phyloP scores from a whole-genome alignment of 2,113 vertebrate genomes.

The Ursus arctos region DNA sequence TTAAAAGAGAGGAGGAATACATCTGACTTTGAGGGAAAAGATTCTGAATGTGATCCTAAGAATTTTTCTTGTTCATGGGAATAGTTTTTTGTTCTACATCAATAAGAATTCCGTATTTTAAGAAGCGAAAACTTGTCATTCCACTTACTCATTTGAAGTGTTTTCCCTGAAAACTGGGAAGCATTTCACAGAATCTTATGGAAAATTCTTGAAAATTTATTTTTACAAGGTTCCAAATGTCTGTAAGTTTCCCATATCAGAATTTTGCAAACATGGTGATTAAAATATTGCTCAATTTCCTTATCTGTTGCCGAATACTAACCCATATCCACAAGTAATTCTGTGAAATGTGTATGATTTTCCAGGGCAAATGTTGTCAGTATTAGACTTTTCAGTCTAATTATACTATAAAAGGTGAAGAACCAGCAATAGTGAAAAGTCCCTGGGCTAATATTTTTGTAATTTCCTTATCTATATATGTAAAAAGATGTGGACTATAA shows the following conservation, averaged over 20 bases:
- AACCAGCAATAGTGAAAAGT: neutral
- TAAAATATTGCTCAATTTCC: slow-evolving; percentile 48
- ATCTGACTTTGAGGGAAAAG: neutral
- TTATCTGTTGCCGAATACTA: neutral
- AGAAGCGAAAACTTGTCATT: slow-evolving; percentile 47
- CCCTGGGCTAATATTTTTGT: neutral
- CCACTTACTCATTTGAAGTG: slow-evolving; percentile 12
- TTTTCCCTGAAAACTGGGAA: slow-evolving; percentile 7
- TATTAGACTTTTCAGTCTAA: slow-evolving; percentile 26
- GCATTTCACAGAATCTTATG: slow-evolving; percentile 51
- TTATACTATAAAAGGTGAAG: neutral
- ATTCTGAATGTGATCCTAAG: slow-evolving; percentile 36
- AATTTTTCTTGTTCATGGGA: slow-evolving; percentile 23
- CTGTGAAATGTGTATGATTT: slow-evolving; percentile 9
- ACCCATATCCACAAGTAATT: neutral
- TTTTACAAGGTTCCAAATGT: neutral
- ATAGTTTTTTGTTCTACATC: slow-evolving; percentile 26
- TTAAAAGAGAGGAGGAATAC: slow-evolving; percentile 8
- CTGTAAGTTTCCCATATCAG: slow-evolving; percentile 39
- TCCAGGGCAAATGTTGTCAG: neutral
- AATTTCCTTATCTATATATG: neutral
- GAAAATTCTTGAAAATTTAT: slow-evolving; percentile 41
- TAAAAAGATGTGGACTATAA: neutral
- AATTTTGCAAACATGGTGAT: slow-evolving; percentile 42
- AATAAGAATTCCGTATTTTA: slow-evolving; percentile 42